These are phyloP conservation scores for Gonocerus acuteangulatus DNA, from an alignment of 2,888 invertebrate species.

Conservation along the genomic window DNA sequence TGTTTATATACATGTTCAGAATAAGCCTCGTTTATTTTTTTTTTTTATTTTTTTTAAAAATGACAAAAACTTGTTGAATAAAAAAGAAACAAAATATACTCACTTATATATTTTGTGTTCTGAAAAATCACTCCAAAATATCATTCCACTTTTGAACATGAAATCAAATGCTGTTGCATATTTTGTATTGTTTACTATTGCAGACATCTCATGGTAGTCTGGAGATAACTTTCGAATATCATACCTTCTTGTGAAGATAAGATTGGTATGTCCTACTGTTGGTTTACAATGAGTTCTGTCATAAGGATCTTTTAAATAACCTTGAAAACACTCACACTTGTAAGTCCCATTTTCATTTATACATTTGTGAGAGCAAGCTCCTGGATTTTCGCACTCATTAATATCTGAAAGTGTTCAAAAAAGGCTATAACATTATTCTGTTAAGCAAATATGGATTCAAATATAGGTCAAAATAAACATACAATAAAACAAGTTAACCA, in stretches of 20 bases:
- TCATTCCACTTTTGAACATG: conserved; percentile 84
- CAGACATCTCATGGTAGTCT: conserved; percentile 67
- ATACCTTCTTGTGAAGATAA: conserved; percentile 78
- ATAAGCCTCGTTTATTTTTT: too few species aligned
- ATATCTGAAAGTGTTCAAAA: conserved; percentile 82
- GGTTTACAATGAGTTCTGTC: conserved; percentile 81
- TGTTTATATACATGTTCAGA: too few species aligned
- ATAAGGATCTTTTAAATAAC: conserved; percentile 76
- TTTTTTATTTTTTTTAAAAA: too few species aligned
- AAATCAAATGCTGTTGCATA: conserved; percentile 91
- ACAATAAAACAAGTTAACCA: too few species aligned
- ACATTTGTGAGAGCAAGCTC: conserved; percentile 88
- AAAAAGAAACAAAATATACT: too few species aligned
- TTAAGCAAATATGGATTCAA: too few species aligned
- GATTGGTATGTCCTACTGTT: conserved; percentile 71
- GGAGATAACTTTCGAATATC: conserved; percentile 87
- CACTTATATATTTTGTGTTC: conserved; percentile 82
- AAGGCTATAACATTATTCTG: conserved; percentile 73
- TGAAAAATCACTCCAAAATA: conserved; percentile 93
- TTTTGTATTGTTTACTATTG: conserved; percentile 82
- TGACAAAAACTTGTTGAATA: too few species aligned
- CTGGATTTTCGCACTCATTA: conserved; percentile 81
- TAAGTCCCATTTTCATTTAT: conserved; percentile 83
- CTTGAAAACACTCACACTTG: conserved; percentile 82
- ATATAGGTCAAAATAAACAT: too few species aligned